Evolutionary conservation across 2,797 vertebrate species (phyloP).

Genomic region (Fistularia commersonii): DNA sequence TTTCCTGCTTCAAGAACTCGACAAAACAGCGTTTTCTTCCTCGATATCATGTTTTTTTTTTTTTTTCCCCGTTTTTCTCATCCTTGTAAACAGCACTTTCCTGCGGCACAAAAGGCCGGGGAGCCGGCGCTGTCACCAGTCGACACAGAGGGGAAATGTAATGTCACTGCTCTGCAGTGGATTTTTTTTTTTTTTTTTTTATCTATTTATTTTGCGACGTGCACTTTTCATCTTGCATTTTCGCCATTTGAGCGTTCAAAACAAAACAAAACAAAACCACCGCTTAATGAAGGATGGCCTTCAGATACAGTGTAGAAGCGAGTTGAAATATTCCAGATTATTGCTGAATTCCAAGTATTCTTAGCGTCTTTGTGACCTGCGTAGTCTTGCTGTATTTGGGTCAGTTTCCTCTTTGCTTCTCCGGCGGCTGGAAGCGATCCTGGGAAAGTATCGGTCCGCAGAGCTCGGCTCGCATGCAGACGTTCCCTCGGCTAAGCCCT

Average conservation of each 20-base stretch:
- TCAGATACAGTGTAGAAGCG: no score
- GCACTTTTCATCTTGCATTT: slow-evolving; percentile 5
- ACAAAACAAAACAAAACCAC: not conserved
- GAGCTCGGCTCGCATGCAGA: slow-evolving; percentile 65
- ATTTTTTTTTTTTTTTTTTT: no score
- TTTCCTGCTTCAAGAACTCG: not conserved
- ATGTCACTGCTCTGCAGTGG: not conserved
- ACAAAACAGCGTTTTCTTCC: slow-evolving; percentile 2
- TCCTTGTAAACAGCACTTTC: slow-evolving; percentile 5
- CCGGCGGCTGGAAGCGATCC: slow-evolving; percentile 50
- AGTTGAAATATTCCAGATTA: no score
- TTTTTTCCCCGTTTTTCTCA: slow-evolving; percentile 2
- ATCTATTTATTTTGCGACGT: no score
- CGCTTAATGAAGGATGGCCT: no score
- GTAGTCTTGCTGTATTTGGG: no score
- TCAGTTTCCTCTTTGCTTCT: not conserved
- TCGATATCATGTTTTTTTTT: slow-evolving; percentile 3
- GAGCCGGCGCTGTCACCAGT: slow-evolving; percentile 5
- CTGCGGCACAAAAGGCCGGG: slow-evolving; percentile 14
- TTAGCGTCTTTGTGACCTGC: no score
- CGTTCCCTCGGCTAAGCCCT: slow-evolving; percentile 68
- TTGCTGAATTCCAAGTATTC: no score
- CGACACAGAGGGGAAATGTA: not conserved
- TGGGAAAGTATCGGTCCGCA: slow-evolving; percentile 57
- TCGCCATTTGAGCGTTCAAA: slow-evolving; percentile 8